A percentile compares a stretch with the other conserved stretches of the same genome.
Evolutionary conservation across 2,113 vertebrate genomes (phyloP).

Genomic region (Tinamus guttatus): DNA sequence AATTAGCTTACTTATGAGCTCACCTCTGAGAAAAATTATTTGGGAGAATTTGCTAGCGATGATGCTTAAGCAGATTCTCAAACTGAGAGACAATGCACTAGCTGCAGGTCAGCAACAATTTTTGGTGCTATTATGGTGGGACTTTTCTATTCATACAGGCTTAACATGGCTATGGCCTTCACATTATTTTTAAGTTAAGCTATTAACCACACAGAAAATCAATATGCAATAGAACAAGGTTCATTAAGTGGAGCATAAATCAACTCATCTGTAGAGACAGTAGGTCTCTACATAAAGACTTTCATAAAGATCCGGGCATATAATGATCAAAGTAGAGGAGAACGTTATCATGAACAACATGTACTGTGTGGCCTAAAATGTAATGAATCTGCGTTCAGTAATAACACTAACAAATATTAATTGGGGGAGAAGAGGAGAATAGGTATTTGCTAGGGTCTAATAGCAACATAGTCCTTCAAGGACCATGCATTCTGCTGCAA

Average conservation of each 20-base stretch:
- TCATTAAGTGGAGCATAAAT: constrained; percentile 18
- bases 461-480: neutral
- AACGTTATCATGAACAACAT: neutral
- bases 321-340: neutral
- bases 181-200: constrained; percentile 22
- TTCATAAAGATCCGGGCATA: neutral
- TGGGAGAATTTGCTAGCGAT: neutral
- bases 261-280: neutral
- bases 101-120: constrained; percentile 18
- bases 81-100: neutral
- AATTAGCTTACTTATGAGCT: constrained; percentile 42
- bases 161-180: neutral
- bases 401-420: neutral
- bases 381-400: neutral
- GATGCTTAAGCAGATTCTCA: neutral
- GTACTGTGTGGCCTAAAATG: neutral
- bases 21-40: constrained; percentile 42
- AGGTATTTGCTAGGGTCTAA: neutral
- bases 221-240: constrained; percentile 9
- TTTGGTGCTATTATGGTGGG: neutral
- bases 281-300: neutral
- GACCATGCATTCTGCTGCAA: neutral
- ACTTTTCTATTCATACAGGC: neutral
- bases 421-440: neutral
- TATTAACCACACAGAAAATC: constrained; percentile 47